Evolutionary conservation across 2,113 vertebrate species (phyloP).

Genomic region (Urocolius indicus): DNA sequence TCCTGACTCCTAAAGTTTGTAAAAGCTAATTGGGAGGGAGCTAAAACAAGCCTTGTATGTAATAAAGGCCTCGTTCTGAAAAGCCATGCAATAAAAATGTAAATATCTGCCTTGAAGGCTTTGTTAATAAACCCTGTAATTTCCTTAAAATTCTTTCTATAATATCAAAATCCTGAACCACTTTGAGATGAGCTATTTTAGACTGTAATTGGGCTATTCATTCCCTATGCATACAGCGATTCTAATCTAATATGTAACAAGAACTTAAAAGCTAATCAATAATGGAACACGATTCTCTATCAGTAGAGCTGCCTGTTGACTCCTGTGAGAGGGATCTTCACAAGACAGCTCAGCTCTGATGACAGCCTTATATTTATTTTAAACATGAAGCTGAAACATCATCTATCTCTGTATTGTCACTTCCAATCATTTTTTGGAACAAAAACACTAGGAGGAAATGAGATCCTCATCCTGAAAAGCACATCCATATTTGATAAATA

Average conservation of each 20-base stretch:
- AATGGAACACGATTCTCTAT: conserved; percentile 74
- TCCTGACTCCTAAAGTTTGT: neutral
- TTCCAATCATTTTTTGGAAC: conserved; percentile 78
- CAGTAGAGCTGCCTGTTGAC: conserved; percentile 59
- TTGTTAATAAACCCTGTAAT: conserved; percentile 57
- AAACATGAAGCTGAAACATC: conserved; percentile 72
- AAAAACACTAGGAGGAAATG: conserved; percentile 42
- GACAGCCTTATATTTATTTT: conserved; percentile 81
- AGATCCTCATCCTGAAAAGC: conserved; percentile 65
- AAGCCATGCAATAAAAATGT: conserved; percentile 39
- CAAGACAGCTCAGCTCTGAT: conserved; percentile 42
- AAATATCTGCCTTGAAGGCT: conserved; percentile 26
- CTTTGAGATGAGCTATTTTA: conserved; percentile 65
- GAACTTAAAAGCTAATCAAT: conserved; percentile 81
- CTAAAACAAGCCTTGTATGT: neutral
- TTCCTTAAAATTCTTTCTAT: conserved; percentile 55
- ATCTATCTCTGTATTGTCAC: conserved; percentile 77
- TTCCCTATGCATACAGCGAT: conserved; percentile 63
- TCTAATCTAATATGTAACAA: conserved; percentile 77
- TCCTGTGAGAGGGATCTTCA: conserved; percentile 66
- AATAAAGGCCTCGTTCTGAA: neutral
- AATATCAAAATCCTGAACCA: conserved; percentile 34
- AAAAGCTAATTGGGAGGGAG: neutral
- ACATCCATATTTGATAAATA: conserved; percentile 78
- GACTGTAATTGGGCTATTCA: conserved; percentile 66